Evolutionary conservation across 1,140 invertebrate genomes (phyloP).

Genomic region (Psilanteris sp.): DNA sequence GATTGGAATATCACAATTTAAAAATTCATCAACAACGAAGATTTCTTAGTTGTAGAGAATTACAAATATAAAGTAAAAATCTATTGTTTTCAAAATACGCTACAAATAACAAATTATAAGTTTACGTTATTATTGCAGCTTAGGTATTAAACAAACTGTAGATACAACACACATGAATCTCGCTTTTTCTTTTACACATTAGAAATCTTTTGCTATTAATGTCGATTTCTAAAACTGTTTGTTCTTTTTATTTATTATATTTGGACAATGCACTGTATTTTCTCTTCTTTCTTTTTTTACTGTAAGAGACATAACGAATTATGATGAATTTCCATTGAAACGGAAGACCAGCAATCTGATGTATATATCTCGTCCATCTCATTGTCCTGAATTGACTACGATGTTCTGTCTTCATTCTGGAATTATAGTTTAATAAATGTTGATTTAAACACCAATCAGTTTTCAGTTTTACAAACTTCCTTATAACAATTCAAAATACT

Average conservation of each 20-base stretch:
- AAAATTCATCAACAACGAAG: slow-evolving; percentile 9
- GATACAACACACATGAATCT: slow-evolving; percentile 32
- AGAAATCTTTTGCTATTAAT: slow-evolving; percentile 34
- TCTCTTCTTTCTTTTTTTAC: slow-evolving; percentile 20
- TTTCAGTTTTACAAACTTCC: too few relatives aligned
- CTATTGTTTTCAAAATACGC: slow-evolving; percentile 30
- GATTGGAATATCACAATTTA: slow-evolving; percentile 9
- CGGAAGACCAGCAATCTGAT: slow-evolving; percentile 46
- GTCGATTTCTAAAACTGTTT: slow-evolving; percentile 34
- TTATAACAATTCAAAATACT: too few relatives aligned
- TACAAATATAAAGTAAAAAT: slow-evolving; percentile 31
- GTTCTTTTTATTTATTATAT: too few relatives aligned
- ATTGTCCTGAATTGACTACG: slow-evolving; percentile 44
- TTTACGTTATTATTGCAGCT: slow-evolving; percentile 40
- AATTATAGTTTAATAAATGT: slow-evolving; percentile 57
- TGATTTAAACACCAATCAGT: slow-evolving; percentile 25
- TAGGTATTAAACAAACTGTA: slow-evolving; percentile 44
- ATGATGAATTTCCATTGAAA: slow-evolving; percentile 50
- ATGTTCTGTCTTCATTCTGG: slow-evolving; percentile 57
- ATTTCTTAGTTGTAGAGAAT: slow-evolving; percentile 13
- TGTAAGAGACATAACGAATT: slow-evolving; percentile 21
- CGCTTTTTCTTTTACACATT: slow-evolving; percentile 38
- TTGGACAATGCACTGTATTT: too few relatives aligned
- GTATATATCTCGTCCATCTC: slow-evolving; percentile 31
- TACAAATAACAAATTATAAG: slow-evolving; percentile 45